A percentile compares a stretch with the other conserved stretches of the same genome.
Evolutionary conservation across 23 tunicate species (phyloP).

Genomic region (Aplidium turbinatum): DNA sequence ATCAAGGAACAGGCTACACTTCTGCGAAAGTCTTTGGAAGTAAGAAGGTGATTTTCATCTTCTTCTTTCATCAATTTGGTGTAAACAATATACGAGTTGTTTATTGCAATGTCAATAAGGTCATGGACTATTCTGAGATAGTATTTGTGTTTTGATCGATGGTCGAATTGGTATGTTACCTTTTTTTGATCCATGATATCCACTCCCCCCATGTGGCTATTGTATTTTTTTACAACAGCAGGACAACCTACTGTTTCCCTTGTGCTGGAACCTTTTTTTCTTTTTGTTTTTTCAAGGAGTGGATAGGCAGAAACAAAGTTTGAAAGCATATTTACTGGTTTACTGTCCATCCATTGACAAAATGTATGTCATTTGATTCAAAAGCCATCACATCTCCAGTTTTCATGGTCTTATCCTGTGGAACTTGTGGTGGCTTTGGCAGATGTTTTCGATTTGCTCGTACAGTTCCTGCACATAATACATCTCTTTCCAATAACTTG

Average conservation of each 20-base stretch:
- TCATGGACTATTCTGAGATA: conserved; percentile 10
- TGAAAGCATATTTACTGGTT: conserved; percentile 13
- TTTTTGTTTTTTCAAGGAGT: too few species aligned
- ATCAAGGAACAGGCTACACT: not conserved
- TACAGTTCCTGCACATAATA: conserved; percentile 14
- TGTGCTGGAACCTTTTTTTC: too few species aligned
- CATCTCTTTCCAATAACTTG: too few species aligned
- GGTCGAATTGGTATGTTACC: conserved; percentile 21
- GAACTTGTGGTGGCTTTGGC: conserved; percentile 1
- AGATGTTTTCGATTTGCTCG: conserved; percentile 12
- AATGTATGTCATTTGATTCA: conserved; percentile 22
- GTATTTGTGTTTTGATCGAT: conserved; percentile 16
- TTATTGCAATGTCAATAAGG: conserved; percentile 12
- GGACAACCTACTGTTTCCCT: too few species aligned
- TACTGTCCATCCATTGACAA: conserved; percentile 12
- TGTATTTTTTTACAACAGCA: too few species aligned
- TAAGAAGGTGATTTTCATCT: not conserved
- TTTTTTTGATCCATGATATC: conserved; percentile 27
- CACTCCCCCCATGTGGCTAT: not conserved
- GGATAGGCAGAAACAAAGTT: conserved; percentile 12
- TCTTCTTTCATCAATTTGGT: not conserved
- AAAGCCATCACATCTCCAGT: not conserved
- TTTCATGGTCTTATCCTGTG: conserved; percentile 6
- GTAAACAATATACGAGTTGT: conserved; percentile 18
- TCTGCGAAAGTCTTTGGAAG: not conserved